Percentiles rank a stretch among this genome's conserved stretches.
Conservation (phyloP, 2,888 invertebrate species). For the Cryptocephalus moraei region DNA sequence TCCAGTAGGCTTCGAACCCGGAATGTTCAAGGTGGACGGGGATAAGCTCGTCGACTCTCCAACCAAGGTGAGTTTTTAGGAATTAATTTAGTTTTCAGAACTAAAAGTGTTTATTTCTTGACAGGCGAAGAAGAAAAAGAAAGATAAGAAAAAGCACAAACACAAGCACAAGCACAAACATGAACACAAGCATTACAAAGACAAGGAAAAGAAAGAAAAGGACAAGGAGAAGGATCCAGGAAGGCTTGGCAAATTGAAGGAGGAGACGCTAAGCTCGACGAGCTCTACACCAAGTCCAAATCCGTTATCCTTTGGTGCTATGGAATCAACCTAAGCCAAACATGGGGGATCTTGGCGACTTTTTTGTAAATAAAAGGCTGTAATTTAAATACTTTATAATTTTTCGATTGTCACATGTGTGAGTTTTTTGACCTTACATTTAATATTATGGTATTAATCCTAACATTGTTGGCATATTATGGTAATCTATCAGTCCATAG, state of each 20-base stretch:
- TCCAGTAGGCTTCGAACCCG: constrained; percentile 74
- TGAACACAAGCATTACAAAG: constrained; percentile 46
- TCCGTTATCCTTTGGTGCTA: constrained; percentile 24
- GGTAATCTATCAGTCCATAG: no score
- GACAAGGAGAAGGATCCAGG: constrained; percentile 38
- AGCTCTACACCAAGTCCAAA: constrained; percentile 69
- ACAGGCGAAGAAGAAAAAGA: constrained; percentile 57
- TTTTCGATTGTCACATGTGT: no score
- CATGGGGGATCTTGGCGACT: no score
- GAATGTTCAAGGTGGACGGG: constrained; percentile 61
- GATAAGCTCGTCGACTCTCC: constrained; percentile 41
- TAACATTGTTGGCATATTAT: no score
- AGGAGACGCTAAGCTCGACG: constrained; percentile 65
- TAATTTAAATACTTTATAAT: no score
- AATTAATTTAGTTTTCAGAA: neutral
- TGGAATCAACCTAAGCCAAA: constrained; percentile 15
- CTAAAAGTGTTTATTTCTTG: constrained; percentile 7
- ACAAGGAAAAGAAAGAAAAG: constrained; percentile 40
- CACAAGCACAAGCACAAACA: constrained; percentile 80
- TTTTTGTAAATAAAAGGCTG: no score
- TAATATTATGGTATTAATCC: no score
- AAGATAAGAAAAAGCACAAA: constrained; percentile 80
- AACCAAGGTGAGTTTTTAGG: constrained; percentile 39
- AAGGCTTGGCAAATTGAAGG: constrained; percentile 50
- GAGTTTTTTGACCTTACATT: no score